phyloP scores from a whole-genome alignment of 2,888 invertebrate genomes.

The Rosalia funebris region DNA sequence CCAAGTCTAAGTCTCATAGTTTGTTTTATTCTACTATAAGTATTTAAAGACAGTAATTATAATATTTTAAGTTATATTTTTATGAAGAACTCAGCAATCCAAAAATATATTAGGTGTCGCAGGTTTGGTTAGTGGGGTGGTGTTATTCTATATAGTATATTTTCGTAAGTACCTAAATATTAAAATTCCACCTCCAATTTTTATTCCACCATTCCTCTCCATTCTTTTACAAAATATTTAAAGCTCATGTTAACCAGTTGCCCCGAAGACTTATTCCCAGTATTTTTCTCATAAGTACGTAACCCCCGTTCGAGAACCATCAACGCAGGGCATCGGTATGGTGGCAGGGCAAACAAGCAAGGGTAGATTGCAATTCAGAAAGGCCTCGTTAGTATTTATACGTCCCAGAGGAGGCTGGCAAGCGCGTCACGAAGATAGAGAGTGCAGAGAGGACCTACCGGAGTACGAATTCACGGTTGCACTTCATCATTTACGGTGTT shows the following conservation, averaged over 20 bases:
- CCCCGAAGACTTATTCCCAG: not conserved
- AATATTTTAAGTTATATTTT: too few relatives aligned
- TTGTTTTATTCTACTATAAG: too few relatives aligned
- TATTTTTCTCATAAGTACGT: constrained; percentile 1
- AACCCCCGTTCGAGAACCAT: not conserved
- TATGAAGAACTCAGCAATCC: too few relatives aligned
- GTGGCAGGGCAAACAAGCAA: constrained; percentile 43
- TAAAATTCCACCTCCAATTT: too few relatives aligned
- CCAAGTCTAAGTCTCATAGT: too few relatives aligned
- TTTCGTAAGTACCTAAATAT: too few relatives aligned
- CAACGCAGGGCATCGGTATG: constrained; percentile 1
- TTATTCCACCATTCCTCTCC: not conserved
- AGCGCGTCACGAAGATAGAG: constrained; percentile 51
- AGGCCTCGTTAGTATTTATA: constrained; percentile 65
- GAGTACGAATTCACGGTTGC: constrained; percentile 46
- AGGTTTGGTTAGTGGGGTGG: too few relatives aligned
- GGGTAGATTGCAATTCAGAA: constrained; percentile 61
- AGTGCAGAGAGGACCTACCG: constrained; percentile 48
- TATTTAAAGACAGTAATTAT: too few relatives aligned
- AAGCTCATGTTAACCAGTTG: not conserved
- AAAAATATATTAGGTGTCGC: too few relatives aligned
- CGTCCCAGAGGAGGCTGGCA: constrained; percentile 58
- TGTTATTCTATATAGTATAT: too few relatives aligned
- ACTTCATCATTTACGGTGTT: constrained; percentile 62
- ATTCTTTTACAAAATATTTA: not conserved